Evolutionary conservation across 2,888 invertebrate genomes (phyloP).

Genomic region (Parnassius apollo): DNA sequence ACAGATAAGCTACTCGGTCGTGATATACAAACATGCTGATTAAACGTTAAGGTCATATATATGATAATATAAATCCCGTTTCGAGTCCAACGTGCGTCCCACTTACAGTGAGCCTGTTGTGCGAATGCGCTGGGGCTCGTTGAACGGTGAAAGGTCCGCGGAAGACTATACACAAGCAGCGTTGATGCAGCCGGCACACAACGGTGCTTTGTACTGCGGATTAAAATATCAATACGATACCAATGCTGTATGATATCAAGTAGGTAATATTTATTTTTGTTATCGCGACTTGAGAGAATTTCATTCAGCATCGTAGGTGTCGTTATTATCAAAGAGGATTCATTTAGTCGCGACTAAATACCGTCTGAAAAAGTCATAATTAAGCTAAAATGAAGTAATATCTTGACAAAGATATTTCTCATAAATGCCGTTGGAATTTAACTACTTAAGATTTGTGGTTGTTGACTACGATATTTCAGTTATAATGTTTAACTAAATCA

Average conservation of each 20-base stretch:
- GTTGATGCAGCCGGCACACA: background rate
- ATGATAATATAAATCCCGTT: constrained; percentile 15
- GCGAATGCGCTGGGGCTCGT: constrained; percentile 3
- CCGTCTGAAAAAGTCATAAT: too few relatives aligned
- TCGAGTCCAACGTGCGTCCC: constrained; percentile 8
- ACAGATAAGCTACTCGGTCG: too few relatives aligned
- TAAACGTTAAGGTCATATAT: constrained; percentile 11
- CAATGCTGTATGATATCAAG: constrained; percentile 3
- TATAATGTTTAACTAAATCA: too few relatives aligned
- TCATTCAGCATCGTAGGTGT: background rate
- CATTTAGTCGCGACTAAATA: background rate
- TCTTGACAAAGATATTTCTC: too few relatives aligned
- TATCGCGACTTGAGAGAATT: too few relatives aligned
- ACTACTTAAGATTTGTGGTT: too few relatives aligned
- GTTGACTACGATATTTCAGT: too few relatives aligned
- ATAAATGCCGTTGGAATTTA: too few relatives aligned
- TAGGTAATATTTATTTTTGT: background rate
- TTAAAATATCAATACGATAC: constrained; percentile 11
- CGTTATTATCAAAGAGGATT: background rate
- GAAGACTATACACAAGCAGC: background rate
- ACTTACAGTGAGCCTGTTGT: constrained; percentile 9
- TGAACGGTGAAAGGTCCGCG: constrained; percentile 24
- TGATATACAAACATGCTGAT: background rate
- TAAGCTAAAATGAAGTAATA: too few relatives aligned
- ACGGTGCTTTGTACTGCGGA: constrained; percentile 11